Evolutionary conservation across 2,888 invertebrate genomes (phyloP).

Genomic region (Pandemis cinnamomeana): DNA sequence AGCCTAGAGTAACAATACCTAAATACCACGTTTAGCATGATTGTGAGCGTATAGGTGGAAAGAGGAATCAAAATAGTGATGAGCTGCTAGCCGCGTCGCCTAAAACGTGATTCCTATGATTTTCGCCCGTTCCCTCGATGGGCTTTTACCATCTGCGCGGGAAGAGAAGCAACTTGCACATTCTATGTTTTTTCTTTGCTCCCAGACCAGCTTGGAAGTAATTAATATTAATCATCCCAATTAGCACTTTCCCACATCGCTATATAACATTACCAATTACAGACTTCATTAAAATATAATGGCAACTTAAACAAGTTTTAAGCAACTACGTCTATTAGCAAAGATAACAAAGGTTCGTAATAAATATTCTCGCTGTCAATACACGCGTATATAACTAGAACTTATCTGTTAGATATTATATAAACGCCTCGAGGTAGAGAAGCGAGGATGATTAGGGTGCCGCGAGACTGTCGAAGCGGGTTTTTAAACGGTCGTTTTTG

Average conservation of each 20-base stretch:
- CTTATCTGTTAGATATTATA: conserved; percentile 81
- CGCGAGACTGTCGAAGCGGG: conserved; percentile 43
- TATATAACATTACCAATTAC: conserved; percentile 8
- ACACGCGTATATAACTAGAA: conserved; percentile 69
- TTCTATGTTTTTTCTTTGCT: no score
- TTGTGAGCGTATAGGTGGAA: no score
- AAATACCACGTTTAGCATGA: no score
- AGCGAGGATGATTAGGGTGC: conserved; percentile 60
- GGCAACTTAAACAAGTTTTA: conserved; percentile 23
- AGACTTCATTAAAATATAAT: conserved; percentile 42
- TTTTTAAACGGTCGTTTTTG: conserved; percentile 43
- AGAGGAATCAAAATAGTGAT: no score
- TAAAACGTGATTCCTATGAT: no score
- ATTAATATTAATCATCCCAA: not conserved
- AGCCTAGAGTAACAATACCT: no score
- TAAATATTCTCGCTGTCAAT: conserved; percentile 83
- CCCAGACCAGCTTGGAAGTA: not conserved
- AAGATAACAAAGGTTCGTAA: conserved; percentile 77
- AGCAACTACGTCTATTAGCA: conserved; percentile 44
- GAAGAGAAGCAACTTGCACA: no score
- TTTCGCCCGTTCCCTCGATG: no score
- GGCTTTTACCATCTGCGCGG: no score
- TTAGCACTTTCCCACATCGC: not conserved
- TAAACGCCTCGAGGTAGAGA: conserved; percentile 77
- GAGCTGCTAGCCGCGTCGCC: no score